Evolutionary conservation across 2,888 invertebrate genomes (phyloP), one percentile per base, ranked within the genome.

Genomic region (Trachelus troglodyta): DNA sequence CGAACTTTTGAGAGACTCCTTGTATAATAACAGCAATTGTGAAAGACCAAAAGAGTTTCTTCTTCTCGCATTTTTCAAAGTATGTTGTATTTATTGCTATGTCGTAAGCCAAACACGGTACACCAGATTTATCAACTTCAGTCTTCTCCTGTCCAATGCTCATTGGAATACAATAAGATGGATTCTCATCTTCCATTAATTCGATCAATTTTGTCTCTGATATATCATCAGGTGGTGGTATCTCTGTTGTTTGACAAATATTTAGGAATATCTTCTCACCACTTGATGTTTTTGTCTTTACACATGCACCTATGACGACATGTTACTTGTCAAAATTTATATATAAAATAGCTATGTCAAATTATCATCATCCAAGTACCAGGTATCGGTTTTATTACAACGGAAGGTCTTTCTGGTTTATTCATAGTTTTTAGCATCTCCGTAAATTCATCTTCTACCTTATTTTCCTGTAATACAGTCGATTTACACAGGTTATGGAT

Each of bases 101-200:
- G 91, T 98, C 98, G 89, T 96, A 97, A 0, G 95, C 96, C 79
- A 94, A 94, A 69, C 96, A 95, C 0, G 94, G 94, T 34, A 93
- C 92, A 40, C 96, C 96, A 76, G 94, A 94, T 90, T 97, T 97
- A 89, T 98, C 98, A 34, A 92, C 92, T 87, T 97, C 97, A 11
- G 93, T 93, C 84, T 96, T 95, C 6, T 96, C 94, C 88, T 96
- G 96, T 0, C 97, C 97, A 82, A 98, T 95, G 90, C 98, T 98
- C 96, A 98, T 96, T 0, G 98, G 98, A 73, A 98, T 95, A 81
- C 96, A 93, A 91, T 95, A 98, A 4, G 95, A 94, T 0, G 95
- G 94, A 75, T 93, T 93, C 75, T 95, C 95, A 77, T 94, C 94
- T 89, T 95, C 94, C 15, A 88, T 37, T 6, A 87, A 75, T 56